These are phyloP conservation scores for Hypomesus transpacificus DNA, from an alignment of 2,113 vertebrate genomes.

Conservation along the genomic window DNA sequence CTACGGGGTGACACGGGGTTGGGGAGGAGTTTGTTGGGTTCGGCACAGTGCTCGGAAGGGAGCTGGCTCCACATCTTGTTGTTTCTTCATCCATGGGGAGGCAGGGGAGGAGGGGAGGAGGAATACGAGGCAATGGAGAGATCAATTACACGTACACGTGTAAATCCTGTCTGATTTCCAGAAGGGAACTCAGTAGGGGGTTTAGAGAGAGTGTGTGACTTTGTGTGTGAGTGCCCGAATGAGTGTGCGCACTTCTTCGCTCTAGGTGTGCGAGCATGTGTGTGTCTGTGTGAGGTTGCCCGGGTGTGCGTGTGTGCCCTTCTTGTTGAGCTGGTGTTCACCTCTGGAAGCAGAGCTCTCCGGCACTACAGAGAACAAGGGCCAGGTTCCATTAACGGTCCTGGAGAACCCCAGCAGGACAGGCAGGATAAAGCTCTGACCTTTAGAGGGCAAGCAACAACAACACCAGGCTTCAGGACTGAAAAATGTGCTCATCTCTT, in stretches of 20 bases:
- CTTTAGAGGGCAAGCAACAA: slow-evolving; percentile 28
- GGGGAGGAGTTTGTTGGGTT: background rate
- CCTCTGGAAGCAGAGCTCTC: slow-evolving; percentile 41
- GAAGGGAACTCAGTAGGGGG: slow-evolving; percentile 55
- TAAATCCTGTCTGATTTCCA: slow-evolving; percentile 35
- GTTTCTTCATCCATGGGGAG: background rate
- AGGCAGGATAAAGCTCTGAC: slow-evolving; percentile 54
- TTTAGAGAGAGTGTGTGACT: slow-evolving; percentile 27
- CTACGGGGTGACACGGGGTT: background rate
- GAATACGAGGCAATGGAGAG: background rate
- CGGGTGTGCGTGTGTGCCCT: slow-evolving; percentile 8
- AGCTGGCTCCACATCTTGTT: too few relatives aligned
- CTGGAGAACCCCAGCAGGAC: slow-evolving; percentile 37
- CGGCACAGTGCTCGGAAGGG: too few relatives aligned
- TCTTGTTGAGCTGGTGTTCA: slow-evolving; percentile 45
- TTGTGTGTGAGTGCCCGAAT: slow-evolving; percentile 42
- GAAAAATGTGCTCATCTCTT: background rate
- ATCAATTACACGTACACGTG: background rate
- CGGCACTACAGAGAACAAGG: slow-evolving; percentile 40
- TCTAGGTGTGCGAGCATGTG: slow-evolving; percentile 3
- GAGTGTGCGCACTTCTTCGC: slow-evolving; percentile 8
- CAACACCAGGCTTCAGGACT: background rate
- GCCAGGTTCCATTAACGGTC: slow-evolving; percentile 55
- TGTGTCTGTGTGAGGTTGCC: slow-evolving; percentile 16
- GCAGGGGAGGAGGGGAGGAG: background rate